phyloP scores from a whole-genome alignment of 2,113 vertebrate species.

The Hoplias malabaricus region DNA sequence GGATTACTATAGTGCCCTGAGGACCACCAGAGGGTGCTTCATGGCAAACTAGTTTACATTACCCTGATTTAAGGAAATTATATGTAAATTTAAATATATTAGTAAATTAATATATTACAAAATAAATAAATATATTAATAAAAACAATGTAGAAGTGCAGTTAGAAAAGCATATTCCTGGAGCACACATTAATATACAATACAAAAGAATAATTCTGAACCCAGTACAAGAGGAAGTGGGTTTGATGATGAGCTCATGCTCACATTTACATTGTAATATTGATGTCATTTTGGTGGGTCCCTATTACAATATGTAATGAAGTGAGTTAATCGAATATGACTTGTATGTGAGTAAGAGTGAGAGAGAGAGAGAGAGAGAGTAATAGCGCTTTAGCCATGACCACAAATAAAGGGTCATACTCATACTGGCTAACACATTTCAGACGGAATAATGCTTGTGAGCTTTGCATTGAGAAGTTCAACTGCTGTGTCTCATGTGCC shows the following conservation, averaged over 20 bases:
- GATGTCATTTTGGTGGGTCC: not conserved
- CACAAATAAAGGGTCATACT: not conserved
- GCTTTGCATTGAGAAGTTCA: not conserved
- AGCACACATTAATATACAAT: not conserved
- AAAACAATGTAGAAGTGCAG: not conserved
- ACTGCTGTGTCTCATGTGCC: not conserved
- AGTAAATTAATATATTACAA: too few relatives aligned
- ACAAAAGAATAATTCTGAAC: not conserved
- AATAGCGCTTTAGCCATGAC: not conserved
- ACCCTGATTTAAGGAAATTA: too few relatives aligned
- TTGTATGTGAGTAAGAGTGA: constrained; percentile 10
- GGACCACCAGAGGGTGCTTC: too few relatives aligned
- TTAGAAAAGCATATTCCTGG: not conserved
- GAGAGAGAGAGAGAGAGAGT: not conserved
- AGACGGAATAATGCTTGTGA: not conserved
- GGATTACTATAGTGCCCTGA: too few relatives aligned
- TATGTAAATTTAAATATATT: too few relatives aligned
- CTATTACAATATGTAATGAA: not conserved
- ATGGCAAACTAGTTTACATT: too few relatives aligned
- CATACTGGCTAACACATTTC: not conserved
- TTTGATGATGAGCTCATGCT: not conserved
- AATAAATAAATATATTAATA: too few relatives aligned
- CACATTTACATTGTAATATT: not conserved
- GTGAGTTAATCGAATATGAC: not conserved
- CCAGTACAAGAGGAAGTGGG: not conserved